Percentiles rank a stretch among this genome's conserved stretches.
phyloP scores from a whole-genome alignment of 2,888 invertebrate genomes.

The Hydraecia micacea region DNA sequence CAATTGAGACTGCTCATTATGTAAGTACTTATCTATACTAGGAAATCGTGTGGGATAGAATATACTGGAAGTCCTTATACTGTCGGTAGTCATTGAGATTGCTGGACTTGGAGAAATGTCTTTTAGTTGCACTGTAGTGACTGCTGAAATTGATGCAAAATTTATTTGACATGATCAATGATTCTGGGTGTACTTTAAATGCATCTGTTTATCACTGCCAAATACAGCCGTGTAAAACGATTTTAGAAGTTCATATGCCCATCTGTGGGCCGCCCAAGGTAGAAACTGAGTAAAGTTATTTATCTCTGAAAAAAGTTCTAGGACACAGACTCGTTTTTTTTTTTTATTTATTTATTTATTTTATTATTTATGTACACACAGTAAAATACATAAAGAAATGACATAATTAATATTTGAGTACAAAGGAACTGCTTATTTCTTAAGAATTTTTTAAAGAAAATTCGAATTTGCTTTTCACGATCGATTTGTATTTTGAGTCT shows the following conservation, averaged over 20 bases:
- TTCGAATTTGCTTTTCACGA: neutral
- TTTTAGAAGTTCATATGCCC: neutral
- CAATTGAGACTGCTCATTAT: slow-evolving; percentile 39
- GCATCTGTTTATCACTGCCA: neutral
- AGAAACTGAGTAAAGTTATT: neutral
- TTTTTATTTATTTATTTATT: too few species aligned
- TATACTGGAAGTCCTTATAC: slow-evolving; percentile 14
- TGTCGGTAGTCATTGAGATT: slow-evolving; percentile 8
- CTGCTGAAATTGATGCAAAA: neutral
- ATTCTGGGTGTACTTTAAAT: neutral
- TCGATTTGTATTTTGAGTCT: neutral
- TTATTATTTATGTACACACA: too few species aligned
- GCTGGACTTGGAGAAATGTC: neutral
- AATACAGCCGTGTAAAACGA: neutral
- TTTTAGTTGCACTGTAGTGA: neutral
- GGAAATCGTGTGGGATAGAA: slow-evolving; percentile 13
- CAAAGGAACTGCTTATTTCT: too few species aligned
- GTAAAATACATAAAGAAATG: too few species aligned
- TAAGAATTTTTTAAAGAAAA: too few species aligned
- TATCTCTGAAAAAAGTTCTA: neutral
- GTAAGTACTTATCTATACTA: slow-evolving; percentile 18
- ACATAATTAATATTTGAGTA: too few species aligned
- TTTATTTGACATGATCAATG: neutral
- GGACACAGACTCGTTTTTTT: rapidly evolving
- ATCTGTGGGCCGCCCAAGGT: neutral